phyloP scores from a whole-genome alignment of 2,888 invertebrate species.

The Operophtera brumata region DNA sequence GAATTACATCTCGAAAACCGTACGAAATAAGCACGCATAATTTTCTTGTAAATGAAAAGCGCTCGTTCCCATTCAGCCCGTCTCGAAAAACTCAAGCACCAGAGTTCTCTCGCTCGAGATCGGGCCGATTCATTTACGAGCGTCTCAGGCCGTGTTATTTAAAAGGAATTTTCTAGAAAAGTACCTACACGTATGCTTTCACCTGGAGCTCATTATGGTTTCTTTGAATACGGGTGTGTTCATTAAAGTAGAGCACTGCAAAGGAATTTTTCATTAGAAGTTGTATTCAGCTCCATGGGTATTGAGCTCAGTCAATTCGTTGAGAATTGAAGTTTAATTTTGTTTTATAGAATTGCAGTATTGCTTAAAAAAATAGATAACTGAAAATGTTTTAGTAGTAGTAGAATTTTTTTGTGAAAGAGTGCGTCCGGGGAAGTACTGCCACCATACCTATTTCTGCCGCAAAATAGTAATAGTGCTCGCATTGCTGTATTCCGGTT shows the following conservation, averaged over 20 bases:
- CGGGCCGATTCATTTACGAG: slow-evolving; percentile 47
- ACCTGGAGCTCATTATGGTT: slow-evolving; percentile 38
- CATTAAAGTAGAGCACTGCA: slow-evolving; percentile 41
- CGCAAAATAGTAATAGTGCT: too few relatives aligned
- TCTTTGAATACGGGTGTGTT: slow-evolving; percentile 43
- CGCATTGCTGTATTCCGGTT: too few relatives aligned
- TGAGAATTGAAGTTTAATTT: slow-evolving; percentile 15
- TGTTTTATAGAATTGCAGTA: slow-evolving; percentile 15
- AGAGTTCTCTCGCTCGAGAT: slow-evolving; percentile 31
- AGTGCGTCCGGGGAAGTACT: too few relatives aligned
- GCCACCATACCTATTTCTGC: too few relatives aligned
- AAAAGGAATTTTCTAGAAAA: slow-evolving; percentile 43
- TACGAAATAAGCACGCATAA: slow-evolving; percentile 24
- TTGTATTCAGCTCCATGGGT: slow-evolving; percentile 49
- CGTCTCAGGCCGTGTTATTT: slow-evolving; percentile 47
- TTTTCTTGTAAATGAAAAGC: slow-evolving; percentile 26
- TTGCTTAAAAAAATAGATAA: too few relatives aligned
- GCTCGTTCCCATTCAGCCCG: slow-evolving; percentile 18
- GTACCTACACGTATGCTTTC: slow-evolving; percentile 35
- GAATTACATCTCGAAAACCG: not conserved
- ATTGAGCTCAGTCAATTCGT: slow-evolving; percentile 28
- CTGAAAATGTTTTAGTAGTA: too few relatives aligned
- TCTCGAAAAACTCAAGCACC: slow-evolving; percentile 4
- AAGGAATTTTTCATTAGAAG: slow-evolving; percentile 75
- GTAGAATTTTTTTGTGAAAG: too few relatives aligned